Evolutionary conservation across 1,140 invertebrate species (phyloP).

Genomic region (Dendrolimus punctatus): DNA sequence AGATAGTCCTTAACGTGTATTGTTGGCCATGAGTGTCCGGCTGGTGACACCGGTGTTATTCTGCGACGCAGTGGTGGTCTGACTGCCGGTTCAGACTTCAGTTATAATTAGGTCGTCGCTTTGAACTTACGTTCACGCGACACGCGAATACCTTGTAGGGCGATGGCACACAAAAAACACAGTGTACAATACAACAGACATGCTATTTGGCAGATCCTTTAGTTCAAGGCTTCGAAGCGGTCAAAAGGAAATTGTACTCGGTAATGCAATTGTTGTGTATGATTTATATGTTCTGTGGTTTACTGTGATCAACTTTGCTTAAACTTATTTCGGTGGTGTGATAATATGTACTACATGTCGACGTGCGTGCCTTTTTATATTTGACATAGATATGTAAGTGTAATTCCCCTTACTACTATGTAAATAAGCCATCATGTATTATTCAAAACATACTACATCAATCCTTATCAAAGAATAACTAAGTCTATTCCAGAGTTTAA

Average conservation of each 20-base stretch:
- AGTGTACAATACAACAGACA: conserved; percentile 14
- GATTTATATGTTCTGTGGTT: neutral
- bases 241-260: conserved; percentile 41
- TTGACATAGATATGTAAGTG: too few relatives aligned
- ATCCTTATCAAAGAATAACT: too few relatives aligned
- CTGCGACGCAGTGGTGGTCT: conserved; percentile 16
- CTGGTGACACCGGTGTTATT: conserved; percentile 10
- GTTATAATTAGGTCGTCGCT: conserved; percentile 29
- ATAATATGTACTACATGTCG: too few relatives aligned
- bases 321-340: too few relatives aligned
- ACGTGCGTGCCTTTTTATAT: too few relatives aligned
- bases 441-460: too few relatives aligned
- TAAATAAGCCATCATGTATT: too few relatives aligned
- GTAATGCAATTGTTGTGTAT: conserved; percentile 24
- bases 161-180: conserved; percentile 20
- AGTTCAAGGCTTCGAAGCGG: conserved; percentile 39
- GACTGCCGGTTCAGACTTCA: conserved; percentile 11
- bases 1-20: conserved; percentile 24
- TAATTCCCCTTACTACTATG: too few relatives aligned
- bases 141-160: conserved; percentile 9
- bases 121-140: conserved; percentile 19
- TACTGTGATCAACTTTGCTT: neutral
- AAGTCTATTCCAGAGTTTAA: too few relatives aligned
- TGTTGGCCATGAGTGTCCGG: conserved; percentile 15
- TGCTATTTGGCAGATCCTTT: conserved; percentile 47